Percentiles rank a stretch among this genome's conserved stretches.
phyloP scores from a whole-genome alignment of 2,888 invertebrate genomes.

The Drosophila infuscata region DNA sequence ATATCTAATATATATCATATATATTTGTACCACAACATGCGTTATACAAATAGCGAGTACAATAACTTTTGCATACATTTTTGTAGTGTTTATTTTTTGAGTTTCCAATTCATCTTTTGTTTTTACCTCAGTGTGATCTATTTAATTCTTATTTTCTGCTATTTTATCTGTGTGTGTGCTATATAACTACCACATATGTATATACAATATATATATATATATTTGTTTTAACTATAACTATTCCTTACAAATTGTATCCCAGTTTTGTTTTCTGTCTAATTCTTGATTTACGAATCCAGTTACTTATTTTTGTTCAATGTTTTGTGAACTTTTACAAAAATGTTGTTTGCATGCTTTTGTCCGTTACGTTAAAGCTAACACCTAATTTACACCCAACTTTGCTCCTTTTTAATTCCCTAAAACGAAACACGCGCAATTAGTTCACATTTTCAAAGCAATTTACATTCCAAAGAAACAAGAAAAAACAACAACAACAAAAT shows the following conservation, averaged over 20 bases:
- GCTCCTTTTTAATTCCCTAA: neutral
- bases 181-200: constrained; percentile 10
- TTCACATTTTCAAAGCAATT: constrained; percentile 8
- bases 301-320: constrained; percentile 20
- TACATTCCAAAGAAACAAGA: constrained; percentile 36
- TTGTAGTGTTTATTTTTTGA: constrained; percentile 69
- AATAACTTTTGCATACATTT: constrained; percentile 71
- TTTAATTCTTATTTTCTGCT: constrained; percentile 8
- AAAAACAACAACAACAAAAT: neutral
- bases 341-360: constrained; percentile 72
- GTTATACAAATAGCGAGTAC: constrained; percentile 51
- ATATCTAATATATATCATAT: constrained; percentile 38
- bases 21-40: constrained; percentile 37
- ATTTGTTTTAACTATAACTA: neutral
- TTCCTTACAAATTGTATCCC: constrained; percentile 10
- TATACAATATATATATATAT: constrained; percentile 3
- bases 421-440: neutral
- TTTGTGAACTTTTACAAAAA: constrained; percentile 25
- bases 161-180: constrained; percentile 34
- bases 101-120: constrained; percentile 47
- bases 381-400: constrained; percentile 17
- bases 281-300: constrained; percentile 15
- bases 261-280: constrained; percentile 16
- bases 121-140: constrained; percentile 49
- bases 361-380: constrained; percentile 53